phyloP scores from a whole-genome alignment of 1,140 invertebrate species.

The Chelonus insularis region DNA sequence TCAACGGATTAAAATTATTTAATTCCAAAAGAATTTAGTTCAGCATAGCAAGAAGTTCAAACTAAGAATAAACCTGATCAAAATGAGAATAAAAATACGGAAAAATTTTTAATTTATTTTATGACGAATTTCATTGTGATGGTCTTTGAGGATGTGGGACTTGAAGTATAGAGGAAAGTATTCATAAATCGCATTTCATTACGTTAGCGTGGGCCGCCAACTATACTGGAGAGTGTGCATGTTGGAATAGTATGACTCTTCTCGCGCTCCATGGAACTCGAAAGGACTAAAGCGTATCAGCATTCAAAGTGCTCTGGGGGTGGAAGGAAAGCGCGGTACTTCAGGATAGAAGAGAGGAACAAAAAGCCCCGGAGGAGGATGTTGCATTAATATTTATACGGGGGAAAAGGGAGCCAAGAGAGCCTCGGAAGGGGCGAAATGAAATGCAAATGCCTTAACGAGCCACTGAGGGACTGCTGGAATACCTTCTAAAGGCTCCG shows the following conservation, averaged over 20 bases:
- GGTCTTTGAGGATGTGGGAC: not conserved
- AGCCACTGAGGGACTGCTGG: conserved; percentile 57
- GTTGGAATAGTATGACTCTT: not conserved
- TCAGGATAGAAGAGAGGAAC: conserved; percentile 51
- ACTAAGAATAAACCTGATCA: too few relatives aligned
- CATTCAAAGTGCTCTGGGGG: conserved; percentile 57
- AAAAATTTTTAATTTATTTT: conserved; percentile 2
- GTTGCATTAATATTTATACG: conserved; percentile 63
- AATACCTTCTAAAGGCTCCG: conserved; percentile 39
- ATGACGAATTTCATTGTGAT: conserved; percentile 1
- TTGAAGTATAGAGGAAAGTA: conserved; percentile 29
- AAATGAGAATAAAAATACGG: not conserved
- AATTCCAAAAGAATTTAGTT: too few relatives aligned
- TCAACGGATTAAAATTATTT: not conserved
- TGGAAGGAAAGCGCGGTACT: conserved; percentile 42
- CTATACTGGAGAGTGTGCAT: conserved; percentile 23
- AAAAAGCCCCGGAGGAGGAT: conserved; percentile 59
- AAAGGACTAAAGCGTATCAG: conserved; percentile 24
- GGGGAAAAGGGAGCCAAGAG: conserved; percentile 41
- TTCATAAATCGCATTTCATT: conserved; percentile 53
- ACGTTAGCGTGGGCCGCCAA: conserved; percentile 42
- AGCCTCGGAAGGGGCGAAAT: conserved; percentile 40
- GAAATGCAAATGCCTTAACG: conserved; percentile 62
- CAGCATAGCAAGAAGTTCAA: too few relatives aligned
- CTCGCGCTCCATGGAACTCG: conserved; percentile 23